Evolutionary conservation across 2,113 vertebrate genomes (phyloP).

Genomic region (Heterochromis multidens): DNA sequence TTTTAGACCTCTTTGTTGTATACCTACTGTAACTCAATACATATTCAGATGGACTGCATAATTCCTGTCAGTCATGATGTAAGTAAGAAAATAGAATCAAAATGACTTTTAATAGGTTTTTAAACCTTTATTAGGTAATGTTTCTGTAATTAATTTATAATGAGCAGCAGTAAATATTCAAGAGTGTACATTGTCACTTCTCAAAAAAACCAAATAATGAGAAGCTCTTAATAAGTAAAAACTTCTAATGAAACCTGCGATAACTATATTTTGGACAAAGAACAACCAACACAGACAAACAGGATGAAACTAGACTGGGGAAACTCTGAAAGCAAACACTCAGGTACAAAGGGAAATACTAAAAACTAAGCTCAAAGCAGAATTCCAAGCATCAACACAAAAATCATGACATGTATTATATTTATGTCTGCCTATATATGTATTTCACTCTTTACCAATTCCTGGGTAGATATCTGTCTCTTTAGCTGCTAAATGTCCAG

Average conservation of each 20-base stretch:
- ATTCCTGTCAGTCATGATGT: background rate
- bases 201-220: background rate
- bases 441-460: background rate
- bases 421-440: too few relatives aligned
- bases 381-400: too few relatives aligned
- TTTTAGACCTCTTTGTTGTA: background rate
- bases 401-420: too few relatives aligned
- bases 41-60: background rate
- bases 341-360: background rate
- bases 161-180: background rate
- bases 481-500: background rate
- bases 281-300: background rate
- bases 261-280: background rate
- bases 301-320: background rate
- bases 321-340: background rate
- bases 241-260: background rate
- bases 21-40: fast-evolving
- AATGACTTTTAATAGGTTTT: background rate
- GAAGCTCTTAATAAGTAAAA: too few relatives aligned
- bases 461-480: background rate
- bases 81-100: background rate
- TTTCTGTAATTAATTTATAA: background rate
- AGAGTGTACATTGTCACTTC: background rate
- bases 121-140: background rate
- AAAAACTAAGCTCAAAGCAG: background rate